phyloP scores from a whole-genome alignment of 2,797 vertebrate species.

The Pseudochromis fuscus region DNA sequence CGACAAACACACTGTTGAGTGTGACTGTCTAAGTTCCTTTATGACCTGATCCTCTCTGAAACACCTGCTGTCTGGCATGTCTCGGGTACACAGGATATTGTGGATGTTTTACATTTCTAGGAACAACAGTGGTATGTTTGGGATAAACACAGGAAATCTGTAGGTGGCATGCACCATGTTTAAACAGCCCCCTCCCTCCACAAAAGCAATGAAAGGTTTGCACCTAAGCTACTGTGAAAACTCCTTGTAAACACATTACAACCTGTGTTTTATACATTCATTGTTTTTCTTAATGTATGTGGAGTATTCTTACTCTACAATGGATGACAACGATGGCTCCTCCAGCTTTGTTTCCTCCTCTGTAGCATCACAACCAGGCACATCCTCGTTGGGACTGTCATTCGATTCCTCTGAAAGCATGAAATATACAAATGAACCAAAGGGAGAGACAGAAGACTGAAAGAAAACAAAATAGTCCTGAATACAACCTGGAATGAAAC shows the following conservation, averaged over 20 bases:
- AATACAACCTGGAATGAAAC: constrained; percentile 26
- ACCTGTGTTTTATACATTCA: neutral
- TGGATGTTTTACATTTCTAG: neutral
- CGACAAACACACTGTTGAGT: neutral
- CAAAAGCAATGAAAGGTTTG: neutral
- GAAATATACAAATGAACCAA: neutral
- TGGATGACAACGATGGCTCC: constrained; percentile 63
- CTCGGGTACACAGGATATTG: neutral
- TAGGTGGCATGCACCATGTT: neutral
- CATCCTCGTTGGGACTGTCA: constrained; percentile 42
- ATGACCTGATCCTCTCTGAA: no score
- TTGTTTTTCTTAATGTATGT: neutral
- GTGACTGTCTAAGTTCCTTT: neutral
- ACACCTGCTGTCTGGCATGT: no score
- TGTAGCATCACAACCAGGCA: constrained; percentile 48
- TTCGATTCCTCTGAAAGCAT: constrained; percentile 63
- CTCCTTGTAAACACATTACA: neutral
- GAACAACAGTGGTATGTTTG: neutral
- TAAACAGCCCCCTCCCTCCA: no score
- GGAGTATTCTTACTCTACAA: constrained; percentile 72
- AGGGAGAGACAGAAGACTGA: neutral
- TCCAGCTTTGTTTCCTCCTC: constrained; percentile 62
- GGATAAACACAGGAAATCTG: neutral
- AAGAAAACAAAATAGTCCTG: neutral
- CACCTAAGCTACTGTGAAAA: no score